A percentile compares a stretch with the other conserved stretches of the same genome.
These are phyloP conservation scores for Phalanger gymnotis DNA, from an alignment of 2,797 vertebrate genomes.

Conservation along the genomic window DNA sequence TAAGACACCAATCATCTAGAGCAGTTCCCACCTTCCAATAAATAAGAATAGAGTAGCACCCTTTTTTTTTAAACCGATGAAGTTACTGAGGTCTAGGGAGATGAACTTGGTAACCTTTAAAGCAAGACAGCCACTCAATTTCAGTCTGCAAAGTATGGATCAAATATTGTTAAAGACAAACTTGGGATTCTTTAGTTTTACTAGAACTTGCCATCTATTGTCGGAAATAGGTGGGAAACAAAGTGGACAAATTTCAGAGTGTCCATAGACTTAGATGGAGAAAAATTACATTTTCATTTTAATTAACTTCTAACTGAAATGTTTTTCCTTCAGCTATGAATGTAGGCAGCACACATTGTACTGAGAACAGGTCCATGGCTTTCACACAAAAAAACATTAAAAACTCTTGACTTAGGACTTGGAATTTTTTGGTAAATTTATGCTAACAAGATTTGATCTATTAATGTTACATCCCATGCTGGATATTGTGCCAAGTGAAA, in stretches of 20 bases:
- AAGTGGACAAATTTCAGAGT: neutral
- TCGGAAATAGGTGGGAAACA: neutral
- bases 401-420: neutral
- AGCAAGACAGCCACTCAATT: neutral
- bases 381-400: neutral
- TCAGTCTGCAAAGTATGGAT: neutral
- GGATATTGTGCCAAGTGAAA: neutral
- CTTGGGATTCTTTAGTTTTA: constrained; percentile 7
- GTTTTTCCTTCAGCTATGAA: neutral
- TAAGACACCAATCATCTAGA: neutral
- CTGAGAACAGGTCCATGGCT: neutral
- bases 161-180: neutral
- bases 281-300: neutral
- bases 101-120: neutral
- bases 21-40: neutral
- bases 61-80: neutral
- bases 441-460: neutral
- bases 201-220: constrained; percentile 3
- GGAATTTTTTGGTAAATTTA: neutral
- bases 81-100: neutral
- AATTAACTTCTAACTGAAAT: neutral
- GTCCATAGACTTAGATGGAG: neutral
- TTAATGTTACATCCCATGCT: neutral
- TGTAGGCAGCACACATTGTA: neutral
- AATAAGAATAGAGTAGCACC: neutral